Evolutionary conservation across 2,888 invertebrate genomes (phyloP).

Genomic region (Calameuta filiformis): DNA sequence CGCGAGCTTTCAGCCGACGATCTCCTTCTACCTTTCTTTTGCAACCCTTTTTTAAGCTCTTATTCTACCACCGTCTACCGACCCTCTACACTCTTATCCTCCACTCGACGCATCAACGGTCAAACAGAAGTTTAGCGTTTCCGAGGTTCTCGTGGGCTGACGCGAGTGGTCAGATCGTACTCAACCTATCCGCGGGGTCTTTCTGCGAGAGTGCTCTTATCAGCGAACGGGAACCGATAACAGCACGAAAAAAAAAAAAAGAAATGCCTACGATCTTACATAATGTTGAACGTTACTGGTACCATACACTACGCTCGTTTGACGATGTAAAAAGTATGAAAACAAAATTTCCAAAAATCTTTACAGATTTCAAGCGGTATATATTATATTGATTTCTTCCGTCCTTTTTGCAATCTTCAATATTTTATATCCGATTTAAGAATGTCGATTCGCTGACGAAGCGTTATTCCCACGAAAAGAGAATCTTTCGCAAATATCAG

Average conservation of each 20-base stretch:
- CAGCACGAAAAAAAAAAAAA: not conserved
- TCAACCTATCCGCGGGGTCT: slow-evolving; percentile 5
- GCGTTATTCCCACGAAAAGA: not conserved
- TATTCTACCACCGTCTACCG: not conserved
- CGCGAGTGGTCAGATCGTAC: slow-evolving; percentile 25
- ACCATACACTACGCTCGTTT: not conserved
- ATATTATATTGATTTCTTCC: not conserved
- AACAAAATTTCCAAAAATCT: not conserved
- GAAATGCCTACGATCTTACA: not conserved
- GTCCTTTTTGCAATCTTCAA: not conserved
- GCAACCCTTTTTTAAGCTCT: slow-evolving; percentile 6
- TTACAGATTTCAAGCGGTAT: not conserved
- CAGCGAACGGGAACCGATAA: not conserved
- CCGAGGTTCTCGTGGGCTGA: slow-evolving; percentile 19
- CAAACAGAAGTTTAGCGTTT: slow-evolving; percentile 34
- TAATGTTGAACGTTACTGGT: not conserved
- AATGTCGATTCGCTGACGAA: not conserved
- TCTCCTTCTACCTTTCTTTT: slow-evolving; percentile 8
- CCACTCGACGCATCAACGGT: slow-evolving; percentile 28
- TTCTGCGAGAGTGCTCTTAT: not conserved
- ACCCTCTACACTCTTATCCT: slow-evolving; percentile 19
- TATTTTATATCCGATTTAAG: not conserved
- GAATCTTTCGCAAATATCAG: not conserved
- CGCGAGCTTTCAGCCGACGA: not conserved
- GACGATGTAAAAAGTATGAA: not conserved